phyloP scores from a whole-genome alignment of 1,140 invertebrate species.

The Pissodes strobi region DNA sequence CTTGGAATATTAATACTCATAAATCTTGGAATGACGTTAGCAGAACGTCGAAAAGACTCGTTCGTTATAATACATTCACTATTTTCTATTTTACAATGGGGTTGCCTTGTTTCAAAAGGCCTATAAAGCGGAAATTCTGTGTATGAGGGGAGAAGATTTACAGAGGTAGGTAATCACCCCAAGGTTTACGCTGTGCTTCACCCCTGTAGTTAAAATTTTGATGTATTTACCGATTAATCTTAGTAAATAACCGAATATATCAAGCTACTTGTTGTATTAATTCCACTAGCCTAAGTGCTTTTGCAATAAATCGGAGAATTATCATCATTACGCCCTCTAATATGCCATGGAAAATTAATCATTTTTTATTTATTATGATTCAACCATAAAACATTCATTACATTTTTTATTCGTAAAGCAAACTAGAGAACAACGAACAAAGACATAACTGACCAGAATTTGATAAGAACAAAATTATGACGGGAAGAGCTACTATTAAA shows the following conservation, averaged over 20 bases:
- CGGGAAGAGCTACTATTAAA: too few relatives aligned
- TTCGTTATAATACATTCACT: conserved; percentile 19
- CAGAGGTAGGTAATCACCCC: conserved; percentile 29
- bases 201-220: conserved; percentile 30
- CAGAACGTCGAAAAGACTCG: conserved; percentile 15
- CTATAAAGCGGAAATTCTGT: conserved; percentile 19
- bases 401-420: too few relatives aligned
- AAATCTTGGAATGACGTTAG: conserved; percentile 14
- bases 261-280: conserved; percentile 30
- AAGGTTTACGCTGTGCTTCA: conserved; percentile 17
- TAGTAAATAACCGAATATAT: conserved; percentile 24
- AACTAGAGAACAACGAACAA: too few relatives aligned
- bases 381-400: too few relatives aligned
- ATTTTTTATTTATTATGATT: too few relatives aligned
- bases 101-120: conserved; percentile 13
- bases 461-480: too few relatives aligned
- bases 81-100: conserved; percentile 25
- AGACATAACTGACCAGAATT: too few relatives aligned
- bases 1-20: too few relatives aligned
- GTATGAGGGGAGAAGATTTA: conserved; percentile 25
- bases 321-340: not conserved
- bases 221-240: conserved; percentile 34
- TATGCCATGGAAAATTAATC: too few relatives aligned
- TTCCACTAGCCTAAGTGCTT: conserved; percentile 8
- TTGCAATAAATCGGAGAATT: not conserved